Conservation (phyloP, 2,113 vertebrate genomes). For the Tiliqua scincoides region DNA sequence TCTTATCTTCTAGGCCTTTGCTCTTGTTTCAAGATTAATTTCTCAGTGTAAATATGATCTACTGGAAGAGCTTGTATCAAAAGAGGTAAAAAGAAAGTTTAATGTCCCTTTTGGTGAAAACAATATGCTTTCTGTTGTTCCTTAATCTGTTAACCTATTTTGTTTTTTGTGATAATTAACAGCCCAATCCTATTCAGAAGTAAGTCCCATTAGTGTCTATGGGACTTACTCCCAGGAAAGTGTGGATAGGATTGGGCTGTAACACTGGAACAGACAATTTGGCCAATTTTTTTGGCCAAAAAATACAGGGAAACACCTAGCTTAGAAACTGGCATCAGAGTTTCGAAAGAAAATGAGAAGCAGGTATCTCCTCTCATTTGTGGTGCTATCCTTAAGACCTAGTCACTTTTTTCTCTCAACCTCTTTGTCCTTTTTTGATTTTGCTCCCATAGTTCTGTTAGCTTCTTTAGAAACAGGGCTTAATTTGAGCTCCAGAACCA, state of each 20-base stretch:
- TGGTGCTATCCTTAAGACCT: not conserved
- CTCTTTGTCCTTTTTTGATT: not conserved
- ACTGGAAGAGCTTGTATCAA: conserved; percentile 88
- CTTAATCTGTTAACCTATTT: not conserved
- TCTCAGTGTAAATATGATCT: conserved; percentile 88
- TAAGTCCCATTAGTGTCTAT: no score
- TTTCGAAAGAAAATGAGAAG: not conserved
- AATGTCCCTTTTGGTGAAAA: not conserved
- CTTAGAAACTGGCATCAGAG: not conserved
- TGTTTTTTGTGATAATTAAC: no score
- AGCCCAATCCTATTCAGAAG: no score
- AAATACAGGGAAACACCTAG: no score
- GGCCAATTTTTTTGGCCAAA: no score
- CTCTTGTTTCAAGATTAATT: conserved; percentile 88
- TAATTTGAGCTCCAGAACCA: not conserved
- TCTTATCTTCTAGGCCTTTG: conserved; percentile 84
- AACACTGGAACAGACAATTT: no score
- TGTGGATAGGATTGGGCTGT: no score
- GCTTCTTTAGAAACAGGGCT: not conserved
- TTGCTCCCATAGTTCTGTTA: not conserved
- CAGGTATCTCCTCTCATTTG: not conserved
- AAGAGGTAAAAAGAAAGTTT: conserved; percentile 82
- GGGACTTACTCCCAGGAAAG: no score
- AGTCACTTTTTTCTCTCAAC: not conserved
- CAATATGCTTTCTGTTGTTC: conserved; percentile 4